phyloP scores from a whole-genome alignment of 92 coral and sea anemone species.

The Nematostella vectensis region DNA sequence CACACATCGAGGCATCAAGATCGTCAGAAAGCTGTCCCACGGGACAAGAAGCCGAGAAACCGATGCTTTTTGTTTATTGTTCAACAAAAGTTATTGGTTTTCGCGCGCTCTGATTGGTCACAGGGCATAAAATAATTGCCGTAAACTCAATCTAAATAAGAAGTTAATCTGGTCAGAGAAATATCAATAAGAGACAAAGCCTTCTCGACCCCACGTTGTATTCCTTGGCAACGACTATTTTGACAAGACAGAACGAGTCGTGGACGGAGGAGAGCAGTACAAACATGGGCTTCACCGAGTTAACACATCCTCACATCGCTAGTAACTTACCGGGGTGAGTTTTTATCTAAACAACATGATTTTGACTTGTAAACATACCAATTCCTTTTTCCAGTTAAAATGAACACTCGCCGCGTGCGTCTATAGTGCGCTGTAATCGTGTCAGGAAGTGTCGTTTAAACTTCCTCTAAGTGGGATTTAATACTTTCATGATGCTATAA shows the following conservation, averaged over 20 bases:
- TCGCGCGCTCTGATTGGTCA: conserved; percentile 26
- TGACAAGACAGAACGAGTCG: conserved; percentile 11
- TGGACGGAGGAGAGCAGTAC: neutral
- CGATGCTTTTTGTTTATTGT: conserved; percentile 49
- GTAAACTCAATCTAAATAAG: conserved; percentile 19
- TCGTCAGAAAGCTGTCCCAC: conserved; percentile 12
- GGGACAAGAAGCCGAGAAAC: conserved; percentile 7
- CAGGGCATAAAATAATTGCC: conserved; percentile 10
- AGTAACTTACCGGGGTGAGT: conserved; percentile 96
- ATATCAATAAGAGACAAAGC: conserved; percentile 24
- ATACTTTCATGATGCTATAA: too few relatives aligned
- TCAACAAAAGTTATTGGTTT: conserved; percentile 18
- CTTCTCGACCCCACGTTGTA: conserved; percentile 61
- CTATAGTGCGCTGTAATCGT: too few relatives aligned
- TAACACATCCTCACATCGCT: conserved; percentile 81
- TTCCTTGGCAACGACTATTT: conserved; percentile 65
- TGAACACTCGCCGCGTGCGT: too few relatives aligned
- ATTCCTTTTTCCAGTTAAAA: too few relatives aligned
- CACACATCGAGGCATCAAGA: too few relatives aligned
- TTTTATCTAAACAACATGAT: too few relatives aligned
- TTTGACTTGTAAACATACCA: too few relatives aligned
- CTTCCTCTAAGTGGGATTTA: too few relatives aligned
- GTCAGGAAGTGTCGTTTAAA: too few relatives aligned
- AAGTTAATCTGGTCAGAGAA: conserved; percentile 27
- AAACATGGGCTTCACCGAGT: conserved; percentile 84